Base-by-base conservation (phyloP, 2,888 invertebrate species). In the Prenolepis imparis region DNA sequence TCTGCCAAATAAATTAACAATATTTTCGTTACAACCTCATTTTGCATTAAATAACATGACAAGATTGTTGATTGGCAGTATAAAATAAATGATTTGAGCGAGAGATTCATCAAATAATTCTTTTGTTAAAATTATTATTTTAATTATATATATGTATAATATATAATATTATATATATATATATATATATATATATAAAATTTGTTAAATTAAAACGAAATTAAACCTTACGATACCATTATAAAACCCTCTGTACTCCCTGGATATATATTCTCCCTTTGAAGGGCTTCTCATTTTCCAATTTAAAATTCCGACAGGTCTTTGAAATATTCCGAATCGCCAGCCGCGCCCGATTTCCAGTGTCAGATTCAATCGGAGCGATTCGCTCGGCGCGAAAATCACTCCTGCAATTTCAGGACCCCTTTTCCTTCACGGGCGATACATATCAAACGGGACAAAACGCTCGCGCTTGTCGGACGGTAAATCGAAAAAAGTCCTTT, bases 401-500 rank as follows among this genome's bases (percentile, higher is more conserved):
- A 70, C 18, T 44, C 64, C 15, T 59, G 59, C 59, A 59, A 59
- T 44, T 68, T 55, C 66, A 15, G n/a, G 15, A 70, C 28, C 3
- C 32, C 21, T 44, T 32, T 44, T 44, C 28, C 8, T 28, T 28
- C 8, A 28, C 52, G n/a, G 11, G 18, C 32, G 70, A 70, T 70
- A 78, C 44, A 59, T 75, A 78, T 83, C 63, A 83, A 73, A 67
- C 73, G 52, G 68, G 63, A 66, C 57, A 82, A 82, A 82, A 72
- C 67, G 44, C 44, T 48, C 36, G 59, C 15, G 70, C 55, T 57
- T 72, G 73, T 86, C 89, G 75, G 83, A 75, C 78, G 83, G 86
- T 84, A 86, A 89, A 83, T 83, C 84, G 89, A 89, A 87, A 89
- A 89, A 88, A 86, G 81, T 83, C 88, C 83, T 39, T 66, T 78